These are phyloP conservation scores for Stylophora pistillata DNA, from an alignment of 64 coral and sea anemone species.

Conservation along the genomic window DNA sequence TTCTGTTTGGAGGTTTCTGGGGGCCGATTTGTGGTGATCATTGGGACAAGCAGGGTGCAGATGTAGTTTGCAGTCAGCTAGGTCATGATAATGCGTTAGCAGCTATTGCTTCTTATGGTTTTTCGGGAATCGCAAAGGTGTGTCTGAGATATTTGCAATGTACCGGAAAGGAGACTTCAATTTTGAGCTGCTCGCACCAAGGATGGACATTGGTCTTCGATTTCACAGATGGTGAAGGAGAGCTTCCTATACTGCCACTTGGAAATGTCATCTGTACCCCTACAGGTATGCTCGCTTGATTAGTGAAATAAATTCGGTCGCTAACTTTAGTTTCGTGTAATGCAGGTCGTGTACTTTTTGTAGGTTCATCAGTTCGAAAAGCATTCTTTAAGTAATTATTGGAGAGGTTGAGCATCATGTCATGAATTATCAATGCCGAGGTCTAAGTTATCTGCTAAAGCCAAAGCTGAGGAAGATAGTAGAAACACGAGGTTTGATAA, in stretches of 20 bases:
- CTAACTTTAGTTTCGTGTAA: no score
- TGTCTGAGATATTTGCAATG: not conserved
- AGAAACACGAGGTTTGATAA: no score
- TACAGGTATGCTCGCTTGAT: not conserved
- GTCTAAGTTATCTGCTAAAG: no score
- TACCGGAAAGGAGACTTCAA: not conserved
- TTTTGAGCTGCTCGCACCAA: not conserved
- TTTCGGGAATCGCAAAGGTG: not conserved
- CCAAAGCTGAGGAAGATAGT: no score
- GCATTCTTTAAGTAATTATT: no score
- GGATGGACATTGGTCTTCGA: not conserved
- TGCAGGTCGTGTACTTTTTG: no score
- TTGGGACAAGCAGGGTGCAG: not conserved
- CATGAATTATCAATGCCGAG: no score
- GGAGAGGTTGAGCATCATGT: no score
- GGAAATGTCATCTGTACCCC: not conserved
- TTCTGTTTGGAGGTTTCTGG: not conserved
- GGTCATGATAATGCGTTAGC: not conserved
- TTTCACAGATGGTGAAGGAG: not conserved
- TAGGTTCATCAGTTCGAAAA: no score
- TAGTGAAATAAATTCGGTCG: not conserved
- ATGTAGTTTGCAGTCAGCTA: constrained; percentile 17
- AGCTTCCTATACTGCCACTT: not conserved
- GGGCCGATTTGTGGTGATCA: not conserved
- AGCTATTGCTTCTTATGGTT: no score